Evolutionary conservation across 2,797 vertebrate species (phyloP).

Genomic region (Chelonia mydas): DNA sequence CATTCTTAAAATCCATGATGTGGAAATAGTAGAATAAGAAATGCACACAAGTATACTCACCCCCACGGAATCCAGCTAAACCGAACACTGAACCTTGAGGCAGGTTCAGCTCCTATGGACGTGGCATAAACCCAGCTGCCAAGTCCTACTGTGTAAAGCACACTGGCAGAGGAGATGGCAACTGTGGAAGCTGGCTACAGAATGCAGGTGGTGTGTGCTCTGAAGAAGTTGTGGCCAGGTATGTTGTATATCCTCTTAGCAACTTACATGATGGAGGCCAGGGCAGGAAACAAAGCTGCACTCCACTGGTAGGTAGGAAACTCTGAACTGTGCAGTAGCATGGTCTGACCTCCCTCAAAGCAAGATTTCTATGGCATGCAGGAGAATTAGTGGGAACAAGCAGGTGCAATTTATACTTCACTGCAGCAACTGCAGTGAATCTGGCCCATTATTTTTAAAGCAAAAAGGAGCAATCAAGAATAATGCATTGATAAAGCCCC

Average conservation of each 20-base stretch:
- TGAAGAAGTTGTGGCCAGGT: not conserved
- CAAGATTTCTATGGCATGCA: not conserved
- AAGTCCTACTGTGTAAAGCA: not conserved
- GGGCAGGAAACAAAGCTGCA: not conserved
- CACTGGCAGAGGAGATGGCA: not conserved
- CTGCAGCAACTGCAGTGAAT: not conserved
- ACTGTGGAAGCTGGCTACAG: not conserved
- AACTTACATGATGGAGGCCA: not conserved
- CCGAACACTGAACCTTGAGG: not conserved
- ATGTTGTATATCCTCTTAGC: not conserved
- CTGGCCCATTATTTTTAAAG: not conserved
- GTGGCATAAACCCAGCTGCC: not conserved
- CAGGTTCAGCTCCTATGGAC: not conserved
- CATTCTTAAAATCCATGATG: not conserved
- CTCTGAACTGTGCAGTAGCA: not conserved
- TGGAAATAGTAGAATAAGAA: not conserved
- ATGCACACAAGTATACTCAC: not conserved
- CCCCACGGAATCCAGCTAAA: not conserved
- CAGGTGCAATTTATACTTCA: not conserved
- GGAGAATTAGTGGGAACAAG: not conserved
- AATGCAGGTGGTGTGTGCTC: not conserved
- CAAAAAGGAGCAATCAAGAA: not conserved
- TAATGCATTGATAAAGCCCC: not conserved
- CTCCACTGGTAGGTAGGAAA: not conserved
- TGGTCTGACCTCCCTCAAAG: not conserved